Evolutionary conservation across 2,888 invertebrate species (phyloP).

Genomic region (Amiota communis): DNA sequence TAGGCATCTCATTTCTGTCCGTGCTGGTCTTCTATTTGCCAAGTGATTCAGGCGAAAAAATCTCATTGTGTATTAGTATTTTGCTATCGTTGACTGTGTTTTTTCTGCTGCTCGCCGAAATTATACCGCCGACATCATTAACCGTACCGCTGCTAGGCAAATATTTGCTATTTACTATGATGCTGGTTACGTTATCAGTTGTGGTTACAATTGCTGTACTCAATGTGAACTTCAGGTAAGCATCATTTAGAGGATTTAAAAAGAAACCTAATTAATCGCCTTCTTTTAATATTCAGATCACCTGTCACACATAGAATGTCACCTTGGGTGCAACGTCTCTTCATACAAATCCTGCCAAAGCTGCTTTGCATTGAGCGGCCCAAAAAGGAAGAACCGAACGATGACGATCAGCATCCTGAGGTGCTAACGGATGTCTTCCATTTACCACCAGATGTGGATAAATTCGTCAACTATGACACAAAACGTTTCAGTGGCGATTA

Average conservation of each 20-base stretch:
- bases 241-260: background rate
- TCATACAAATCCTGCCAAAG: conserved; percentile 89
- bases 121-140: conserved; percentile 94
- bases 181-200: conserved; percentile 92
- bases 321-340: conserved; percentile 90
- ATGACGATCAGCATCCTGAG: conserved; percentile 78
- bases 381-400: conserved; percentile 80
- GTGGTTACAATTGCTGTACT: conserved; percentile 94
- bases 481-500: conserved; percentile 81
- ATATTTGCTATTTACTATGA: conserved; percentile 95
- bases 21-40: conserved; percentile 98
- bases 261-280: background rate
- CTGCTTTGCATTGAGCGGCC: conserved; percentile 92
- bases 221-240: conserved; percentile 87
- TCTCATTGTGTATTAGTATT: conserved; percentile 95
- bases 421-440: conserved; percentile 87
- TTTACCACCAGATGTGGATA: conserved; percentile 79
- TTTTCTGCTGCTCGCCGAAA: conserved; percentile 93
- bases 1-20: conserved; percentile 96
- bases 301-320: conserved; percentile 94
- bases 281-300: conserved; percentile 75
- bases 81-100: conserved; percentile 94
- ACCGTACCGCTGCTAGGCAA: conserved; percentile 93
- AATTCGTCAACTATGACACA: conserved; percentile 77
- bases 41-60: conserved; percentile 97